Base-by-base conservation (phyloP, 2,888 invertebrate genomes). In the Trileptium ribeirensis region DNA sequence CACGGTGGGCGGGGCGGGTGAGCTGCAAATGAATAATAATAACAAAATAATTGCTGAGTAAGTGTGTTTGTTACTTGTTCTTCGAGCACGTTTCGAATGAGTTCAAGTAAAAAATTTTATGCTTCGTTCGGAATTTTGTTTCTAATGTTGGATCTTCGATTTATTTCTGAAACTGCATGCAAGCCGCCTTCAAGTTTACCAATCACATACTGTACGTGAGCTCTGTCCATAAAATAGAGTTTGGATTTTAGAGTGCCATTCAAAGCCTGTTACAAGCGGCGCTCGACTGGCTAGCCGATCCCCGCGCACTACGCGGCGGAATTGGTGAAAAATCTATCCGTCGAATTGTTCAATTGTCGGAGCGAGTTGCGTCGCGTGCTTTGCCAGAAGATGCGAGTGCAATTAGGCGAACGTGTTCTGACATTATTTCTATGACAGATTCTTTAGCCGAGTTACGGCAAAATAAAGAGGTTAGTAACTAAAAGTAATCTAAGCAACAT, bases 201-300 rank as follows among this genome's bases (percentile, higher is more conserved):
- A n/a, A n/a, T n/a, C n/a, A n/a, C n/a, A n/a, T n/a, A n/a, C n/a
- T n/a, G n/a, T n/a, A n/a, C n/a, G n/a, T n/a, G n/a, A n/a, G n/a
- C n/a, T n/a, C n/a, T n/a, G n/a, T n/a, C n/a, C 15, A 19, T 64
- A 64, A 64, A n/a, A n/a, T 64, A 64, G 79, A 67, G 79, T n/a
- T 83, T 70, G 3, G 83, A 8, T 77, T 64, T 3, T 84, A 90
- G 89, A 94, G 94, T 88, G 95, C 95, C 80, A 94, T 97, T 83
- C 94, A 94, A 87, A 93, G 94, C 85, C 95, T 95, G 89, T 92
- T 95, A 88, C 93, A 93, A 84, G 92, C 94, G 67, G 96, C 97
- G 38, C 93, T 94, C 86, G 96, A 97, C 89, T 97, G 97, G 93
- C 91, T 97, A 1, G 92, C 93, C 87, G 96, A 97, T 88, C 93